Conservation (phyloP, 2,113 vertebrate species). For the Atlantisia rogersi region DNA sequence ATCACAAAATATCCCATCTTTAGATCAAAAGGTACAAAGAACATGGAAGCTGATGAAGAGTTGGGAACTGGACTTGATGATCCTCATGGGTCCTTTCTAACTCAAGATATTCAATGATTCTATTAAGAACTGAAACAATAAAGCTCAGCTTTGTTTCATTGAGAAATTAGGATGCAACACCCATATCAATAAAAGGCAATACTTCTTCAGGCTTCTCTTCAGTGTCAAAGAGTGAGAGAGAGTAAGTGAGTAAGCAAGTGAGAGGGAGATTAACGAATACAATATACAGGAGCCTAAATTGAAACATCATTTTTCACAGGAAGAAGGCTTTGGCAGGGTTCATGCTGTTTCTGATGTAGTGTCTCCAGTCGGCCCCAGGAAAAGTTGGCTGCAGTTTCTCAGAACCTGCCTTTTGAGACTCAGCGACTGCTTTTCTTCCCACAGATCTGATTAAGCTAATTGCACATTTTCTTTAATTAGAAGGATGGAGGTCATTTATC, state of each 20-base stretch:
- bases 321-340: constrained; percentile 31
- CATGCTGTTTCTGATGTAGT: constrained; percentile 42
- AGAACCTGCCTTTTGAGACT: constrained; percentile 70
- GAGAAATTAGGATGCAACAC: constrained; percentile 17
- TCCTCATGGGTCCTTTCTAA: too few species aligned
- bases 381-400: constrained; percentile 67
- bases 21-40: background rate
- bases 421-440: constrained; percentile 49
- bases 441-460: constrained; percentile 68
- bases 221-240: constrained; percentile 30
- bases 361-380: constrained; percentile 19
- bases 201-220: constrained; percentile 7
- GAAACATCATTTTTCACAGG: constrained; percentile 64
- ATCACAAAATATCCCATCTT: background rate
- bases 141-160: background rate
- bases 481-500: constrained; percentile 45
- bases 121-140: background rate
- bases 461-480: constrained; percentile 65
- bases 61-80: too few species aligned
- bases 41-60: background rate
- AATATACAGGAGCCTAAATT: constrained; percentile 50
- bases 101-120: too few species aligned
- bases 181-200: background rate
- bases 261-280: constrained; percentile 41
- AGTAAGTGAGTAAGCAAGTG: constrained; percentile 37